Conservation (phyloP, 2,113 vertebrate genomes). For the Greenwoodochromis staneri region DNA sequence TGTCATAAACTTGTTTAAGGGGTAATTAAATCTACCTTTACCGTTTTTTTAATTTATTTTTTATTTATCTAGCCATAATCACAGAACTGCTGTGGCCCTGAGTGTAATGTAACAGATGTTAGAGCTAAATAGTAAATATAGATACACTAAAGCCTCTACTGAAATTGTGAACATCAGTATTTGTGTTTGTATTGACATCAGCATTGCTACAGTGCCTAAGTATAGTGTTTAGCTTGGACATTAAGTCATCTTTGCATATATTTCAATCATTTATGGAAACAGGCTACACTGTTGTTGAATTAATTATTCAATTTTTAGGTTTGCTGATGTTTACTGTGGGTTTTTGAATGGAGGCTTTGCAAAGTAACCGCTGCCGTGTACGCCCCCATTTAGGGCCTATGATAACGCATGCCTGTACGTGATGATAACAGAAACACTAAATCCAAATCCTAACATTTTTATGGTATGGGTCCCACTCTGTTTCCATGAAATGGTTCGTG, state of each 20-base stretch:
- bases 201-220: neutral
- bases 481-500: neutral
- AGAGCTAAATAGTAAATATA: neutral
- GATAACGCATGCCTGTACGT: neutral
- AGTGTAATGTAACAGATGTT: neutral
- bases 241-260: neutral
- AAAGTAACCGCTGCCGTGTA: neutral
- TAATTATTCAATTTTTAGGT: accelerated
- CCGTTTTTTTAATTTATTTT: accelerated
- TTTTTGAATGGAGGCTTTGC: neutral
- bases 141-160: neutral
- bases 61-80: neutral
- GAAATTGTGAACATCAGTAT: neutral
- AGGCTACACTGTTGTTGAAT: neutral
- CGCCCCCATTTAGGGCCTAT: neutral
- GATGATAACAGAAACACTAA: neutral
- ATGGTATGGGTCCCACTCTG: accelerated
- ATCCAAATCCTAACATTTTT: neutral
- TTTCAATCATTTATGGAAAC: neutral
- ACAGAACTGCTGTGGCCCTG: neutral
- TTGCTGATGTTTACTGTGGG: neutral
- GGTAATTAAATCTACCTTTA: neutral
- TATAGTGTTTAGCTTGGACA: neutral
- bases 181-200: neutral
- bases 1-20: neutral